These are phyloP conservation scores for Epinotia demarniana DNA, from an alignment of 2,888 invertebrate genomes.

Conservation along the genomic window DNA sequence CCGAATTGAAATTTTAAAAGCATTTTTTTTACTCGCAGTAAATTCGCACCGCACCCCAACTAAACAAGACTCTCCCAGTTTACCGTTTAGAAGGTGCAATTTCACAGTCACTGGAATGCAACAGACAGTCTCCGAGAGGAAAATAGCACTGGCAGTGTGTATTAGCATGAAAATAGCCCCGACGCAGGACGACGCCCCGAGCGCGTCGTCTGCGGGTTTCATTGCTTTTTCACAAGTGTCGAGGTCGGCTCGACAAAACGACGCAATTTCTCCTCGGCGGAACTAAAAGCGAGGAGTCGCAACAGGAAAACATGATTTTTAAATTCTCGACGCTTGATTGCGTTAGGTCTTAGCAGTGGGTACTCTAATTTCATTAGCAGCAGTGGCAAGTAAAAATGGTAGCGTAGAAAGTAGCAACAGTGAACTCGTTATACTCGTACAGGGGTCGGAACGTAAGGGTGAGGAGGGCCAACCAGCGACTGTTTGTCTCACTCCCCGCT, in stretches of 20 bases:
- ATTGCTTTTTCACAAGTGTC: conserved; percentile 57
- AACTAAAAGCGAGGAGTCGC: conserved; percentile 52
- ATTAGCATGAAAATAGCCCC: conserved; percentile 56
- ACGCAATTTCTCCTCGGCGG: conserved; percentile 54
- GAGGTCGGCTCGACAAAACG: conserved; percentile 49
- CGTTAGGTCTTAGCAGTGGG: conserved; percentile 61
- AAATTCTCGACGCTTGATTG: conserved; percentile 60
- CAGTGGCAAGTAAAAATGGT: conserved; percentile 55
- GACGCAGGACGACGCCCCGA: too few species aligned
- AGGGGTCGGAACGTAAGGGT: conserved; percentile 54
- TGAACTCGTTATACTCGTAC: conserved; percentile 34
- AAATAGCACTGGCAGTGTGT: conserved; percentile 50
- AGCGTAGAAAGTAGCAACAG: conserved; percentile 19
- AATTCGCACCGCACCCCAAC: conserved; percentile 38
- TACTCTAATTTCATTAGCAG: conserved; percentile 68
- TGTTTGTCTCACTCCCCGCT: conserved; percentile 66
- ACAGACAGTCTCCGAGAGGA: conserved; percentile 57
- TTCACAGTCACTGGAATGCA: conserved; percentile 72
- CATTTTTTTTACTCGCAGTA: neutral
- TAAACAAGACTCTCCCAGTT: conserved; percentile 57
- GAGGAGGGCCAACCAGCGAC: conserved; percentile 56
- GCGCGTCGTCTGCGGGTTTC: conserved; percentile 48
- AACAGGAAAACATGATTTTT: conserved; percentile 52
- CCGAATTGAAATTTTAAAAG: neutral
- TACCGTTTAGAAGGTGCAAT: conserved; percentile 69